Conservation (phyloP, 2,797 vertebrate genomes). For the Myotis daubentonii region DNA sequence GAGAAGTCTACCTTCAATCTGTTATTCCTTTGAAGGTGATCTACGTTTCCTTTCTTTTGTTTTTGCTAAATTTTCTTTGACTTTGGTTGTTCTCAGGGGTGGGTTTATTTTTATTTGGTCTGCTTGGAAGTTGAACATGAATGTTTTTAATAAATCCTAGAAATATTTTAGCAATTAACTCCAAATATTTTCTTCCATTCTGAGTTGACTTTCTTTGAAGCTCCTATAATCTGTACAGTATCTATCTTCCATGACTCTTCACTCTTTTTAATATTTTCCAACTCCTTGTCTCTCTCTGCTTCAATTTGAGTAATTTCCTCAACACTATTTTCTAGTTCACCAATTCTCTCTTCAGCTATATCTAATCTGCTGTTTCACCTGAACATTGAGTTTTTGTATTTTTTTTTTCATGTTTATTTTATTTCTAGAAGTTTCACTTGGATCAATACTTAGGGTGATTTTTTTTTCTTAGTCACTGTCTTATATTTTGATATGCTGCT, state of each 20-base stretch:
- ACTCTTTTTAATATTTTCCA: background rate
- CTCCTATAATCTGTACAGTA: too few relatives aligned
- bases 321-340: background rate
- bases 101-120: background rate
- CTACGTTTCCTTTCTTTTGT: background rate
- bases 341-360: background rate
- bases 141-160: background rate
- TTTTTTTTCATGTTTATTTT: background rate
- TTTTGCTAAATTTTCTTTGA: background rate
- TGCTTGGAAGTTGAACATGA: background rate
- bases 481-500: background rate
- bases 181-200: background rate
- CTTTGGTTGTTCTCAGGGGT: background rate
- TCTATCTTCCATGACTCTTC: background rate
- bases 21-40: background rate
- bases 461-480: background rate
- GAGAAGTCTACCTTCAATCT: background rate
- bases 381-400: background rate
- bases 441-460: background rate
- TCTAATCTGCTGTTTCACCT: background rate
- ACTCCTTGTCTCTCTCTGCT: background rate
- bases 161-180: background rate
- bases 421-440: background rate
- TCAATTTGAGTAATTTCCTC: background rate
- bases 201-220: background rate